phyloP scores from a whole-genome alignment of 2,797 vertebrate genomes.

The Enteromius afrohamiltoni region DNA sequence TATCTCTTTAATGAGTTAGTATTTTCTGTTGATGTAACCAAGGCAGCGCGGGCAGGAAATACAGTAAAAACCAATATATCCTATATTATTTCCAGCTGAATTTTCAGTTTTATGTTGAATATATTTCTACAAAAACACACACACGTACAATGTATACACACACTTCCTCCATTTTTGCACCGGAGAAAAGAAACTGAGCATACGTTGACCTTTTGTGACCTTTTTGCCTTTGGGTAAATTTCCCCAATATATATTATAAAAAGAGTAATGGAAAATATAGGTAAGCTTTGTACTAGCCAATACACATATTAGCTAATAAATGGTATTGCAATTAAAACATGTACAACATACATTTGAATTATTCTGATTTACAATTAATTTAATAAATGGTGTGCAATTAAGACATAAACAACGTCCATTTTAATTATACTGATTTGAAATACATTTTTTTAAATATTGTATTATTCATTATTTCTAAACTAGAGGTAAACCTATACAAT shows the following conservation, averaged over 20 bases:
- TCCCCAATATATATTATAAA: not conserved
- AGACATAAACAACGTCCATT: not conserved
- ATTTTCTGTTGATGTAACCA: slow-evolving; percentile 2
- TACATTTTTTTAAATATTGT: not conserved
- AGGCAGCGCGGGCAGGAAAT: not conserved
- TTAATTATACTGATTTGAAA: not conserved
- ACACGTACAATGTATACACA: not conserved
- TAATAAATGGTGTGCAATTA: not conserved
- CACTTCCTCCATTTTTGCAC: not conserved
- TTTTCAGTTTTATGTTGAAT: not conserved
- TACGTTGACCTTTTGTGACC: not conserved
- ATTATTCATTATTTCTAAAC: not conserved
- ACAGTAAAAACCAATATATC: not conserved
- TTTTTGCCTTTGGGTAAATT: not conserved
- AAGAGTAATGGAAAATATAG: not conserved
- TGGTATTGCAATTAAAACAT: not conserved
- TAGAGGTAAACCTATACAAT: not conserved
- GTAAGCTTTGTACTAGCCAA: not conserved
- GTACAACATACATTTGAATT: no score
- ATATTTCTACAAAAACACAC: not conserved
- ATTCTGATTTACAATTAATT: no score
- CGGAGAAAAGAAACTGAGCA: not conserved
- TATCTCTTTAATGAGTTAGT: not conserved
- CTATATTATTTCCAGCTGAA: not conserved
- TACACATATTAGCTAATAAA: not conserved